A percentile compares a stretch with the other conserved stretches of the same genome.
Evolutionary conservation across 2,888 invertebrate species (phyloP).

Genomic region (Nomada hirtipes): DNA sequence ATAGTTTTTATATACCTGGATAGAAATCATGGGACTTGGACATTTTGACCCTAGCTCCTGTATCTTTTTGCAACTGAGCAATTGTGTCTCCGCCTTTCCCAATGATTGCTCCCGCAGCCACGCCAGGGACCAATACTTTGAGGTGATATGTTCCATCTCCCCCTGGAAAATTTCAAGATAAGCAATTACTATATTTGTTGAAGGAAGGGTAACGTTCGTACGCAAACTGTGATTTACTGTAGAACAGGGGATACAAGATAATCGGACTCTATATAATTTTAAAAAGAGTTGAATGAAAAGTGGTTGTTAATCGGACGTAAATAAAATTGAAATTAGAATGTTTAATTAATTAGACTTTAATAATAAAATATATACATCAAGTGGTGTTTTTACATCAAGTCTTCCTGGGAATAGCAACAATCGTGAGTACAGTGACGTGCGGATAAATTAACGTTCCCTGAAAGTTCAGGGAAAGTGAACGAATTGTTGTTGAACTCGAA

Average conservation of each 20-base stretch:
- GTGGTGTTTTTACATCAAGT: background rate
- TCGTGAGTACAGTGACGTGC: background rate
- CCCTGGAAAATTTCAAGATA: constrained; percentile 85
- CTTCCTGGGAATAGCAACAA: background rate
- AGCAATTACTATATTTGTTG: constrained; percentile 1
- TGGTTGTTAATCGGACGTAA: no score
- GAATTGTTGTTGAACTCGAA: background rate
- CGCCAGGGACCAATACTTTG: constrained; percentile 98
- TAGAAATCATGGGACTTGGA: constrained; percentile 99
- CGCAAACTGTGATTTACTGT: background rate
- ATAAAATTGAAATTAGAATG: no score
- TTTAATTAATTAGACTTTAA: background rate
- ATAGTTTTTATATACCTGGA: constrained; percentile 89
- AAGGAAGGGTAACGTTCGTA: background rate
- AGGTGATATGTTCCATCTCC: constrained; percentile 97
- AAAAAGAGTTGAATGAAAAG: background rate
- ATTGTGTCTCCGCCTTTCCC: constrained; percentile 99
- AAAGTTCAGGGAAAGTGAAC: background rate
- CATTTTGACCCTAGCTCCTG: constrained; percentile 99
- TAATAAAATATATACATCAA: background rate
- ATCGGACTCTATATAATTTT: background rate
- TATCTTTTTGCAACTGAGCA: constrained; percentile 98
- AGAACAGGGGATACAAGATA: background rate
- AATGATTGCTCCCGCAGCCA: constrained; percentile 99
- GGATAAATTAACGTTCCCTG: background rate